Percentiles rank a stretch among this genome's conserved stretches.
These are phyloP conservation scores for Lasiurus cinereus DNA, from an alignment of 2,113 vertebrate species.

Conservation along the genomic window DNA sequence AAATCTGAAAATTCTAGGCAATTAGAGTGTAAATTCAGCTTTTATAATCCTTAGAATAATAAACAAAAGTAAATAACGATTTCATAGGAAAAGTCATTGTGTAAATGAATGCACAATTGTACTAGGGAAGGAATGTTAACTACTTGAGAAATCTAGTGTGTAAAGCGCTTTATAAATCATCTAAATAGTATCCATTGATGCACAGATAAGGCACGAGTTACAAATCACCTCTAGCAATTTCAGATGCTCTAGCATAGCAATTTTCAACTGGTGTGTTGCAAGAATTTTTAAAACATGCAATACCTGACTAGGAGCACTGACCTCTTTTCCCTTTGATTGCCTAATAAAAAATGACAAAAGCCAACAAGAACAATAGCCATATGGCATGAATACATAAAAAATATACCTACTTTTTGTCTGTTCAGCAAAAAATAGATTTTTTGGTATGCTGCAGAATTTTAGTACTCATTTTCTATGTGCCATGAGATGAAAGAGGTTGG, in stretches of 20 bases:
- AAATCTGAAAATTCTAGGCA: slow-evolving; percentile 4
- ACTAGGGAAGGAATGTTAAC: not conserved
- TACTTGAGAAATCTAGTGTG: not conserved
- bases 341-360: not conserved
- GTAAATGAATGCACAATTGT: not conserved
- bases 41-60: slow-evolving; percentile 26
- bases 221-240: not conserved
- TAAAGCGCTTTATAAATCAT: not conserved
- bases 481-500: not conserved
- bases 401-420: not conserved
- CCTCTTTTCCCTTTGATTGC: not conserved
- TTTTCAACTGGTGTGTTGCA: not conserved
- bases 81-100: not conserved
- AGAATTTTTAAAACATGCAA: not conserved
- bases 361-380: not conserved
- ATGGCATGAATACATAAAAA: not conserved
- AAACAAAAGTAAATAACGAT: slow-evolving; percentile 40
- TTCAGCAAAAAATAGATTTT: not conserved
- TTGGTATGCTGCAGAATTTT: not conserved
- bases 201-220: not conserved
- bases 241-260: not conserved
- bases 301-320: not conserved
- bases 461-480: not conserved
- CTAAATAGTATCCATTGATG: not conserved
- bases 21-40: not conserved